Conservation (phyloP, 2,113 vertebrate species). For the Hystrix cristata region DNA sequence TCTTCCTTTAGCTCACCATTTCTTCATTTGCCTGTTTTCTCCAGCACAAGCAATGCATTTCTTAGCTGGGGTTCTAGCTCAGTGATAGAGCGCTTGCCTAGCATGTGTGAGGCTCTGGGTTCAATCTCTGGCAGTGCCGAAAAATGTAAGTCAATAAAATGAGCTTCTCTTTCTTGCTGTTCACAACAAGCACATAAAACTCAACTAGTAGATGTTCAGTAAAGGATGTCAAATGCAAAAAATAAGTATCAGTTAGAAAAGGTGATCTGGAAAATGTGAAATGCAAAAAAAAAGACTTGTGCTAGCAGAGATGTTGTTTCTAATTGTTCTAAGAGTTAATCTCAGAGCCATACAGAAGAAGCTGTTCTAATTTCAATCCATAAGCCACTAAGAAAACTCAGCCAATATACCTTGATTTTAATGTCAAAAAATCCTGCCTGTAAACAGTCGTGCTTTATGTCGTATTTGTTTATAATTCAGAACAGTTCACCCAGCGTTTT, state of each 20-base stretch:
- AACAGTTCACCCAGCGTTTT: neutral
- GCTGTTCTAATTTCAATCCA: neutral
- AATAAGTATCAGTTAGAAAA: neutral
- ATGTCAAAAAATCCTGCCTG: neutral
- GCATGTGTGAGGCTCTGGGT: neutral
- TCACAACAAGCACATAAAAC: neutral
- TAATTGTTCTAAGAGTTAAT: neutral
- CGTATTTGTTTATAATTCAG: neutral
- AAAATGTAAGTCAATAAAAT: neutral
- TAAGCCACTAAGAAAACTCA: neutral
- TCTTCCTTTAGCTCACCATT: neutral
- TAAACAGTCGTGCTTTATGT: neutral
- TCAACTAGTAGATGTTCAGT: neutral
- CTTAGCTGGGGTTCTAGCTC: neutral
- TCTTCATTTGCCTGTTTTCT: slow-evolving; percentile 2
- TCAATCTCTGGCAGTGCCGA: neutral
- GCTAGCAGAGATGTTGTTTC: neutral
- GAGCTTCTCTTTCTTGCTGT: slow-evolving; percentile 26
- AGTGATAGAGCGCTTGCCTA: neutral
- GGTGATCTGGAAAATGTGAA: neutral
- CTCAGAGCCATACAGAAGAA: neutral
- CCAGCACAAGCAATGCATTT: neutral
- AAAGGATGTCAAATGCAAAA: slow-evolving; percentile 48
- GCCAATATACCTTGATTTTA: neutral
- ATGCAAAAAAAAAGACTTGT: neutral